phyloP scores from a whole-genome alignment of 2,113 vertebrate genomes.

The Muntiacus reevesi region DNA sequence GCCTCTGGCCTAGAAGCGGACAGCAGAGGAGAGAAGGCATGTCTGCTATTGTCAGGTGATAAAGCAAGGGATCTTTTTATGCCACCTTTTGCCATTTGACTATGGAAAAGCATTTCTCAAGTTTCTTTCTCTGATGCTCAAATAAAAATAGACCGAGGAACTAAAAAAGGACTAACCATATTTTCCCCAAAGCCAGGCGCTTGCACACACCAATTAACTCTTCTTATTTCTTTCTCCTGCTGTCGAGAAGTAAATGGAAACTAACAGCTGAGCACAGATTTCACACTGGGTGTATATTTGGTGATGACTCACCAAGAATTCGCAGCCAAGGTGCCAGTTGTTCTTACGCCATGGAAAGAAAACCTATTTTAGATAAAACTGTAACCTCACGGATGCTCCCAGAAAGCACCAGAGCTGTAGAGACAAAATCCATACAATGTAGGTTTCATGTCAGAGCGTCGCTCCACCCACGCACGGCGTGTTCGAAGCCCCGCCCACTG shows the following conservation, averaged over 20 bases:
- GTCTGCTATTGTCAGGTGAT: background rate
- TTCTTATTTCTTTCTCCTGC: background rate
- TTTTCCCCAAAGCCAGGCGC: background rate
- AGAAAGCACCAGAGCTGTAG: background rate
- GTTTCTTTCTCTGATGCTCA: conserved; percentile 4
- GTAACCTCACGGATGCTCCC: background rate
- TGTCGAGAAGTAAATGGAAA: conserved; percentile 4
- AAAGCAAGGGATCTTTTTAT: background rate
- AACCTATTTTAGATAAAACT: conserved; percentile 32
- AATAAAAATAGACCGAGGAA: conserved; percentile 16
- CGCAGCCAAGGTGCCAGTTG: conserved; percentile 18
- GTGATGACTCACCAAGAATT: conserved; percentile 30
- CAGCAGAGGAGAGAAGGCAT: background rate
- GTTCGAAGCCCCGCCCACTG: background rate
- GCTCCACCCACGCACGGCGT: background rate
- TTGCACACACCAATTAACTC: background rate
- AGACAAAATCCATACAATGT: background rate
- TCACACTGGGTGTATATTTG: background rate
- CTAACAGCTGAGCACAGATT: background rate
- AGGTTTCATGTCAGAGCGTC: no score
- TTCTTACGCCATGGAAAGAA: conserved; percentile 22
- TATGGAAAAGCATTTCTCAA: background rate
- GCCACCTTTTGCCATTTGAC: background rate
- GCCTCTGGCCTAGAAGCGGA: background rate
- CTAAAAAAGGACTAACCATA: background rate